Conservation (phyloP, 2,888 invertebrate species). For the Bedellia somnulentella region DNA sequence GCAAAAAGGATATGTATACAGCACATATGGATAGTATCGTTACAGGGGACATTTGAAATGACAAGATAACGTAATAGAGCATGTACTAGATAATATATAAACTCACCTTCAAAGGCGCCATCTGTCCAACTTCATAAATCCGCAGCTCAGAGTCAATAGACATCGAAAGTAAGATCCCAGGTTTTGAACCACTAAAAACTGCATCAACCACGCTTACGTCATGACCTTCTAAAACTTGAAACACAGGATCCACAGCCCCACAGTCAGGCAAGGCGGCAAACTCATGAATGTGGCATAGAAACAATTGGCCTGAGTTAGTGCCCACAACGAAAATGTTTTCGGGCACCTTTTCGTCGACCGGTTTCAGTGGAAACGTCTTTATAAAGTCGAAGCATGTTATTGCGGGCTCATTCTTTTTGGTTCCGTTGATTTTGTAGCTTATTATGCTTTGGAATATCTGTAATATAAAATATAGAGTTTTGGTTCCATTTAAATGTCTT, state of each 20-base stretch:
- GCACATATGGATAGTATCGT: too few relatives aligned
- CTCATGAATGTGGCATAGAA: conserved; percentile 24
- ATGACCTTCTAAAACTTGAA: conserved; percentile 26
- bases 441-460: conserved; percentile 31
- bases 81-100: too few relatives aligned
- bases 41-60: too few relatives aligned
- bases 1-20: not conserved
- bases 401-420: conserved; percentile 23
- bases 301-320: conserved; percentile 25
- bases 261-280: conserved; percentile 13
- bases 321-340: conserved; percentile 40
- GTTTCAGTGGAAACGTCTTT: conserved; percentile 23
- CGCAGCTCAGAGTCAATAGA: conserved; percentile 39
- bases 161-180: conserved; percentile 30
- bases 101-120: conserved; percentile 30
- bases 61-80: too few relatives aligned
- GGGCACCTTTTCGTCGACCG: conserved; percentile 22
- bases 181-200: conserved; percentile 27
- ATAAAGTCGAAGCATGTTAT: conserved; percentile 42
- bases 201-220: conserved; percentile 29
- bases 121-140: conserved; percentile 30
- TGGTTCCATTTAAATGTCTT: too few relatives aligned
- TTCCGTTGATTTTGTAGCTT: conserved; percentile 25
- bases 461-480: too few relatives aligned
- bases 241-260: conserved; percentile 27